These are phyloP conservation scores for Caenorhabditis sp. DNA, from an alignment of 2,888 invertebrate species.

Conservation along the genomic window DNA sequence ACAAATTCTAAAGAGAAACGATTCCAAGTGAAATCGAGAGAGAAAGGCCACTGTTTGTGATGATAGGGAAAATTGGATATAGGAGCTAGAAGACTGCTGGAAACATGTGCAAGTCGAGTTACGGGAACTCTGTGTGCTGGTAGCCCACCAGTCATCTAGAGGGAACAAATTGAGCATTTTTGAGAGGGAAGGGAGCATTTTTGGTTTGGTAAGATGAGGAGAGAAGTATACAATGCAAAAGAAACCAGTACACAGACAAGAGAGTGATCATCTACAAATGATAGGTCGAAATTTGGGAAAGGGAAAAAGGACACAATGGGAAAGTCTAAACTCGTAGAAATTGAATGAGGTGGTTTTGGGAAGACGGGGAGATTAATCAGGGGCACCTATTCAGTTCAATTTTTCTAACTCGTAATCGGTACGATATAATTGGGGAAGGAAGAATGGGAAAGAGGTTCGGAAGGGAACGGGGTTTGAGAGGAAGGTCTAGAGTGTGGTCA, in stretches of 20 bases:
- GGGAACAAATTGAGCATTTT: constrained; percentile 44
- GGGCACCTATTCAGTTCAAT: constrained; percentile 64
- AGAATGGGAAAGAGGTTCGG: constrained; percentile 16
- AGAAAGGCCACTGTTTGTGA: constrained; percentile 53
- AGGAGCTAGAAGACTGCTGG: constrained; percentile 18
- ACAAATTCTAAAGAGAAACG: constrained; percentile 14
- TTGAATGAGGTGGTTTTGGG: constrained; percentile 55
- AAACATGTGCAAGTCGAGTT: constrained; percentile 50
- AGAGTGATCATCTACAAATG: constrained; percentile 56
- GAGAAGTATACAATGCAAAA: constrained; percentile 8
- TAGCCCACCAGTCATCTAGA: constrained; percentile 42
- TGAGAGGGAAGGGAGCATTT: constrained; percentile 37
- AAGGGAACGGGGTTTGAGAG: constrained; percentile 10
- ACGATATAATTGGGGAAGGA: constrained; percentile 49
- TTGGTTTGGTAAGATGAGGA: constrained; percentile 20
- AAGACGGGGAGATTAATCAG: constrained; percentile 31
- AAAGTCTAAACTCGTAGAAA: constrained; percentile 56
- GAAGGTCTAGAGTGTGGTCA: constrained; percentile 73
- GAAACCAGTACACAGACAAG: constrained; percentile 52
- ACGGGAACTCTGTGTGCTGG: constrained; percentile 52
- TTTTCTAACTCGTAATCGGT: constrained; percentile 64
- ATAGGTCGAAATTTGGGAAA: constrained; percentile 28
- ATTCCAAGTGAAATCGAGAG: constrained; percentile 57
- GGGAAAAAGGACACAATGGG: constrained; percentile 1
- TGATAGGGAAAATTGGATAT: constrained; percentile 11